Conservation (phyloP, 92 coral and sea anemone genomes). For the Epizoanthus ramosus region DNA sequence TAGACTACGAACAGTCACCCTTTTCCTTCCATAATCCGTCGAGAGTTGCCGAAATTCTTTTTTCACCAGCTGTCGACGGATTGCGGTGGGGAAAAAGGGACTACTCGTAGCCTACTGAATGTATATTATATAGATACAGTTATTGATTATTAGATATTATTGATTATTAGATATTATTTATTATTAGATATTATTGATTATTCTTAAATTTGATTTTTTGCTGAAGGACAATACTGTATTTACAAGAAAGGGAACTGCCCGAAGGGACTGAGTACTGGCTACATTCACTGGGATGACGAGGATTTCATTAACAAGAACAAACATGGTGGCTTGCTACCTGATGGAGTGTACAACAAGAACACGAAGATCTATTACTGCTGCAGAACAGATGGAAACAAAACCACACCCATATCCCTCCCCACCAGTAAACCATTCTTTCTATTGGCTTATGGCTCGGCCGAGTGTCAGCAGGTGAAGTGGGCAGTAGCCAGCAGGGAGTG, state of each 20-base stretch:
- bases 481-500: constrained; percentile 61
- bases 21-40: no score
- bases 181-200: no score
- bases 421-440: constrained; percentile 59
- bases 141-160: no score
- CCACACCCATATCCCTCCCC: constrained; percentile 51
- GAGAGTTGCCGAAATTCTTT: no score
- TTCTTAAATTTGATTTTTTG: no score
- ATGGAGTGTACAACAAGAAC: constrained; percentile 29
- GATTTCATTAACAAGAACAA: constrained; percentile 10
- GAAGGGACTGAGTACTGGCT: constrained; percentile 32
- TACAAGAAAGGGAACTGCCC: constrained; percentile 52
- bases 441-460: constrained; percentile 57
- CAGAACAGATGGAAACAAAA: constrained; percentile 47
- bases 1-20: no score
- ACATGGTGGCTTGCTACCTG: constrained; percentile 45
- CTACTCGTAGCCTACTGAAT: no score
- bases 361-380: constrained; percentile 59
- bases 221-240: constrained; percentile 48
- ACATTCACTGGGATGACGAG: constrained; percentile 56
- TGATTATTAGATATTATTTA: no score
- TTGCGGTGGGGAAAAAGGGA: no score
- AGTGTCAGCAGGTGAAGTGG: constrained; percentile 76
- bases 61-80: no score
- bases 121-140: no score